phyloP scores from a whole-genome alignment of 2,888 invertebrate genomes.

The Andrena flavipes region DNA sequence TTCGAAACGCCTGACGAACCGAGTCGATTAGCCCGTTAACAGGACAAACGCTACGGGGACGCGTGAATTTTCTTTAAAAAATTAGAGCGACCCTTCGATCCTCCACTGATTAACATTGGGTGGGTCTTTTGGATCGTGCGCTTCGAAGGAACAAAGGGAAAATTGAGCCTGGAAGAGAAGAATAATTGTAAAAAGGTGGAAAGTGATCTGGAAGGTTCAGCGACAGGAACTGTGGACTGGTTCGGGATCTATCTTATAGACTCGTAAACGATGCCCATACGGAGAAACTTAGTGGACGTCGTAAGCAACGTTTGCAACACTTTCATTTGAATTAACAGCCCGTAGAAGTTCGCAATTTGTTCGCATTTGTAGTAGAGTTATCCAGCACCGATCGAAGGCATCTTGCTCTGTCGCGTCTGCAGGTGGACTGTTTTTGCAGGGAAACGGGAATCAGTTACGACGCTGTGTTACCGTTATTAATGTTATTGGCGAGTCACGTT shows the following conservation, averaged over 20 bases:
- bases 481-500: constrained; percentile 61
- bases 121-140: too few relatives aligned
- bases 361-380: constrained; percentile 11
- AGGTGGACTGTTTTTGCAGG: constrained; percentile 41
- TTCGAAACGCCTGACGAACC: not conserved
- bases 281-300: not conserved
- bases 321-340: constrained; percentile 18
- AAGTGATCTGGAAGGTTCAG: too few relatives aligned
- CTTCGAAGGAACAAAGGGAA: too few relatives aligned
- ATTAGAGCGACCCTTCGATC: too few relatives aligned
- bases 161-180: too few relatives aligned
- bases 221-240: too few relatives aligned
- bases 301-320: constrained; percentile 1
- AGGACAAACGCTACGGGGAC: not conserved
- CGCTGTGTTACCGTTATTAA: constrained; percentile 67
- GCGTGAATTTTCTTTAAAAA: not conserved
- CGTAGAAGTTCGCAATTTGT: not conserved
- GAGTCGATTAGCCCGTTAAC: constrained; percentile 1
- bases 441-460: constrained; percentile 62
- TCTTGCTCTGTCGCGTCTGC: constrained; percentile 9
- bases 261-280: not conserved
- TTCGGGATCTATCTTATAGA: too few relatives aligned
- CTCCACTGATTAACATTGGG: too few relatives aligned
- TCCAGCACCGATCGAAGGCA: constrained; percentile 4
- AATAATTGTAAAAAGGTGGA: too few relatives aligned